A percentile compares a stretch with the other conserved stretches of the same genome.
These are phyloP conservation scores for Leucosticte australis DNA, from an alignment of 2,113 vertebrate genomes.

Conservation along the genomic window DNA sequence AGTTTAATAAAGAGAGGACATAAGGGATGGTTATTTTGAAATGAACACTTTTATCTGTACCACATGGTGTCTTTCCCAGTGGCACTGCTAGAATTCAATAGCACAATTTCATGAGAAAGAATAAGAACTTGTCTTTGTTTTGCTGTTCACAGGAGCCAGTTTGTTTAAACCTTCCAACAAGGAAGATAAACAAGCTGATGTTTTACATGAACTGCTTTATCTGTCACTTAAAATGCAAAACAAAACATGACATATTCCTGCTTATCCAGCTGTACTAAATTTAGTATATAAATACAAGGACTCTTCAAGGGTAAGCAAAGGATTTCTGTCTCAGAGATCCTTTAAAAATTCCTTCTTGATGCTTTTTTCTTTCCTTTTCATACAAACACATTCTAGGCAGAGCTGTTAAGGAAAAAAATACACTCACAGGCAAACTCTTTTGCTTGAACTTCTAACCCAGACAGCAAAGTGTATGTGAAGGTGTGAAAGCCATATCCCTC, in stretches of 20 bases:
- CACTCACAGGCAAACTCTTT: neutral
- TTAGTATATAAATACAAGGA: neutral
- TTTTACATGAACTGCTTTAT: neutral
- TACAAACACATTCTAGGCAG: neutral
- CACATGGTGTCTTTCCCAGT: neutral
- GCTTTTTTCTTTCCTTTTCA: neutral
- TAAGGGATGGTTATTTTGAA: neutral
- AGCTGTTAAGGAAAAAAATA: neutral
- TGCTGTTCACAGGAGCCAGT: neutral
- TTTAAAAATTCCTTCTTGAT: neutral
- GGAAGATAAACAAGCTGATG: neutral
- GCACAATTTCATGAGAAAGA: neutral
- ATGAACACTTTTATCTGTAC: neutral
- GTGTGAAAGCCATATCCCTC: neutral
- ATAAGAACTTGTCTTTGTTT: neutral
- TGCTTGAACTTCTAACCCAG: neutral
- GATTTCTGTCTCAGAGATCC: neutral
- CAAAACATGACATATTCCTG: neutral
- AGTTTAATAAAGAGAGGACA: neutral
- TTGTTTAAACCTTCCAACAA: neutral
- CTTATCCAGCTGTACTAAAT: neutral
- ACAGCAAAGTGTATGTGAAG: fast-evolving
- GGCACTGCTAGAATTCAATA: neutral
- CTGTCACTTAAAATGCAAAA: neutral
- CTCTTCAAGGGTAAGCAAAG: neutral